Conservation (phyloP, 2,113 vertebrate species). For the Callionymus lyra region DNA sequence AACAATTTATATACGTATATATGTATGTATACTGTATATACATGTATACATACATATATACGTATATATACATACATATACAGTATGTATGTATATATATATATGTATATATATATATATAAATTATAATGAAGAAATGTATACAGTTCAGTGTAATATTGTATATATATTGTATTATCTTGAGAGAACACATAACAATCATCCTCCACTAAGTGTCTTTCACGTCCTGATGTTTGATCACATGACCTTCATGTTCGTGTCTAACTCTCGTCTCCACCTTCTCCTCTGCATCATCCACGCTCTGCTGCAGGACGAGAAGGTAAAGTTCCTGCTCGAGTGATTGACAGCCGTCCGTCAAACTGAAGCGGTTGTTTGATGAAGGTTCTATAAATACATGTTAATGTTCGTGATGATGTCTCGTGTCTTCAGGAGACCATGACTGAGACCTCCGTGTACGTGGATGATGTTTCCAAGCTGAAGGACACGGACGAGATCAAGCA, state of each 20-base stretch:
- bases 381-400: no score
- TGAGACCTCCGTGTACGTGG: constrained; percentile 78
- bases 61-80: no score
- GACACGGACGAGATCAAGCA: constrained; percentile 92
- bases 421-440: constrained; percentile 87
- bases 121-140: not conserved
- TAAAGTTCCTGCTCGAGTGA: constrained; percentile 58
- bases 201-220: constrained; percentile 1
- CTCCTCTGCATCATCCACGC: constrained; percentile 67
- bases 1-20: no score
- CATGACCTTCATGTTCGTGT: constrained; percentile 9
- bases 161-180: no score
- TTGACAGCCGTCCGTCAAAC: not conserved
- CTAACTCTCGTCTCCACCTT: constrained; percentile 55
- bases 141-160: not conserved
- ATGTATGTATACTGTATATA: no score
- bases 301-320: constrained; percentile 89
- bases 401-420: not conserved
- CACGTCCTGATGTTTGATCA: not conserved
- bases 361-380: no score
- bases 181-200: no score
- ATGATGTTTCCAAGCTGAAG: constrained; percentile 92
- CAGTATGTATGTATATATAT: no score
- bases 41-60: no score
- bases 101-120: not conserved